Evolutionary conservation across 2,888 invertebrate genomes (phyloP).

Genomic region (Troides helena): DNA sequence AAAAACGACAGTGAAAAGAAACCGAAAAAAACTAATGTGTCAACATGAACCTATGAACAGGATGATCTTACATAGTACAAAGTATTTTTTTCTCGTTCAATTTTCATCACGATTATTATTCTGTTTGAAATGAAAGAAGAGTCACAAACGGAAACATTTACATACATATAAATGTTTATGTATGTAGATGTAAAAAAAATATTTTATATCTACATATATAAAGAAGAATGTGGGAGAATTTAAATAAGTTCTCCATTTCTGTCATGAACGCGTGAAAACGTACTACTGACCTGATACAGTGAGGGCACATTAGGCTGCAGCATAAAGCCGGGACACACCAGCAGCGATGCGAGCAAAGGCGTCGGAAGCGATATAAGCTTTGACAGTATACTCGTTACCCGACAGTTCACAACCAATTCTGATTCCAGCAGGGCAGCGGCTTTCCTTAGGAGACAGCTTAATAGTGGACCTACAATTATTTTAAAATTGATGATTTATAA

Average conservation of each 20-base stretch:
- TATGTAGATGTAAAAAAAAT: no score
- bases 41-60: no score
- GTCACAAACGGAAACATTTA: no score
- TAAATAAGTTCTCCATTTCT: not conserved
- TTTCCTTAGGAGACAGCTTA: conserved; percentile 89
- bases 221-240: no score
- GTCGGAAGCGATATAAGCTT: conserved; percentile 93
- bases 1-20: no score
- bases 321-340: conserved; percentile 89
- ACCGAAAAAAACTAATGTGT: no score
- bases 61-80: no score
- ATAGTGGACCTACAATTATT: conserved; percentile 84
- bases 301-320: conserved; percentile 95
- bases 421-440: conserved; percentile 91
- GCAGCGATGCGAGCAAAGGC: conserved; percentile 91
- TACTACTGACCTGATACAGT: conserved; percentile 87
- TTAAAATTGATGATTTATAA: not conserved
- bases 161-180: no score
- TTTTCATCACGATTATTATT: no score
- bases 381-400: conserved; percentile 92
- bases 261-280: not conserved
- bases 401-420: conserved; percentile 91
- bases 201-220: no score
- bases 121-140: no score
- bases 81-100: no score